Conservation (phyloP, 2,888 invertebrate species). For the Tinea semifulvella region DNA sequence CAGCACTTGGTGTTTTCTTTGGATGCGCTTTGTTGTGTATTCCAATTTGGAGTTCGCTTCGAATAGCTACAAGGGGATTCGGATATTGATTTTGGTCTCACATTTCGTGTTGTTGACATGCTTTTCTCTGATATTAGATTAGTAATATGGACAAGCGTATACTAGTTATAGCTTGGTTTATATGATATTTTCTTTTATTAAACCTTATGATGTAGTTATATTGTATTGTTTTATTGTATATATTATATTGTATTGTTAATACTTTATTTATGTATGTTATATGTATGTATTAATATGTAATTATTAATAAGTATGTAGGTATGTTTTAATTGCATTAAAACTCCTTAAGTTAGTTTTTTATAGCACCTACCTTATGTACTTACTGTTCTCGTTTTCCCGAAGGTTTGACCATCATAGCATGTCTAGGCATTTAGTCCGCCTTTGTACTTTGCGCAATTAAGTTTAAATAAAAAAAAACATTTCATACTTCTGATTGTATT, state of each 20-base stretch:
- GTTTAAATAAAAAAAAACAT: no score
- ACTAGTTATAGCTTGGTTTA: neutral
- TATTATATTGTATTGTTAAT: no score
- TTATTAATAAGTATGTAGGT: no score
- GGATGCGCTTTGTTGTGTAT: slow-evolving; percentile 55
- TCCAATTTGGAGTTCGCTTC: slow-evolving; percentile 44
- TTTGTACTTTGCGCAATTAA: no score
- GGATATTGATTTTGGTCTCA: slow-evolving; percentile 3
- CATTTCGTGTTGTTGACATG: slow-evolving; percentile 5
- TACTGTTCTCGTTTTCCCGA: no score
- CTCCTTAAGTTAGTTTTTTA: no score
- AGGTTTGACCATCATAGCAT: no score
- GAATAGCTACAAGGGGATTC: slow-evolving; percentile 8
- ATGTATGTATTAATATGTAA: no score
- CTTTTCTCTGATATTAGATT: neutral
- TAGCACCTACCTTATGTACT: no score
- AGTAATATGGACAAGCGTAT: neutral
- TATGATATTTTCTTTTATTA: neutral
- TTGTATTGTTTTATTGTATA: neutral
- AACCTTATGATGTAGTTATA: neutral
- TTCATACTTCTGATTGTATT: no score
- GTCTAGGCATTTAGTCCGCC: no score
- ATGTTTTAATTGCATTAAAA: neutral
- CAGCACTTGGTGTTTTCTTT: slow-evolving; percentile 59
- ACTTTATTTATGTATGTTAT: no score